Conservation (phyloP, 1,140 invertebrate species). For the Trialeurodes vaporariorum region DNA sequence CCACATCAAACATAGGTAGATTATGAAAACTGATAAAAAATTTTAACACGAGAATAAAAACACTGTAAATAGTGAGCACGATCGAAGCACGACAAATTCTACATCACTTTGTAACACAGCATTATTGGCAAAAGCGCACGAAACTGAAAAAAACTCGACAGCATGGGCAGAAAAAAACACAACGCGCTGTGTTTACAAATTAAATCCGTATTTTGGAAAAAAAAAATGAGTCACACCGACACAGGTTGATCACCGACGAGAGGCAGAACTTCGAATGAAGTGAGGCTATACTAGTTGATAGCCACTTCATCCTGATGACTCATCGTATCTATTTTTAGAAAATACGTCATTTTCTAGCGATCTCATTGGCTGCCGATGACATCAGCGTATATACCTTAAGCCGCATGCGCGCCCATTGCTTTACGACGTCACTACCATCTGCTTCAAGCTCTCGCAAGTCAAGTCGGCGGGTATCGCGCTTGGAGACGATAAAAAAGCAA, state of each 20-base stretch:
- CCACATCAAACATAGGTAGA: constrained; percentile 29
- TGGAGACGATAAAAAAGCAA: no score
- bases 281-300: constrained; percentile 34
- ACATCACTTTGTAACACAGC: no score
- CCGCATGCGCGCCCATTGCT: not conserved
- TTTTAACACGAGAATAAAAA: not conserved
- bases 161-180: no score
- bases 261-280: constrained; percentile 32
- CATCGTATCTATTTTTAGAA: constrained; percentile 36
- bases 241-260: constrained; percentile 18
- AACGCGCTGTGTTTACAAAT: no score
- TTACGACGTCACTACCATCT: not conserved
- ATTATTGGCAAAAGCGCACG: constrained; percentile 7
- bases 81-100: not conserved
- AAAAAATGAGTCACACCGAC: constrained; percentile 7
- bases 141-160: constrained; percentile 15
- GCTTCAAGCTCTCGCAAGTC: not conserved
- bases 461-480: no score
- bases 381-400: constrained; percentile 23
- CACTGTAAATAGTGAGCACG: not conserved
- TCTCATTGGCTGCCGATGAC: constrained; percentile 33
- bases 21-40: not conserved
- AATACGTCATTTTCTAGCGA: constrained; percentile 30
- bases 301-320: constrained; percentile 40
- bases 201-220: no score